These are phyloP conservation scores for Hemitrygon akajei DNA, from an alignment of 2,797 vertebrate genomes.

Conservation along the genomic window DNA sequence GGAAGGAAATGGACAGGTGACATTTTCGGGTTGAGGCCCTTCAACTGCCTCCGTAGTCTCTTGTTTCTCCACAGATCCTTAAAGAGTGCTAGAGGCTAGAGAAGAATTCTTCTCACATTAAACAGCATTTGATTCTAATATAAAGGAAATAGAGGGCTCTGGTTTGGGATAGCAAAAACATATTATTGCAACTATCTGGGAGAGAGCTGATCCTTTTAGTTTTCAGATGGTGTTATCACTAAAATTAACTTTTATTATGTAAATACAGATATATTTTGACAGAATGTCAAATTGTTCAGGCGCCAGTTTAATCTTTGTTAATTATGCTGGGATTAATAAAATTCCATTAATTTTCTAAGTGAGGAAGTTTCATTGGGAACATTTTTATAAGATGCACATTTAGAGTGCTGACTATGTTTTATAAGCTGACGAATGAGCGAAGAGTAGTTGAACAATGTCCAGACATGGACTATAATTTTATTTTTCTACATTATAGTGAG, in stretches of 20 bases:
- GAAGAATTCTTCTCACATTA: no score
- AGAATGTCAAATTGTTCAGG: constrained; percentile 22
- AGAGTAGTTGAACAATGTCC: constrained; percentile 19
- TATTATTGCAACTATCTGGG: background rate
- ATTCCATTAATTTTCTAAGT: constrained; percentile 11
- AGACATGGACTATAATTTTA: constrained; percentile 26
- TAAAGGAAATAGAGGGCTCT: background rate
- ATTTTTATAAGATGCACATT: constrained; percentile 27
- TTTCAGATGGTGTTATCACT: constrained; percentile 16
- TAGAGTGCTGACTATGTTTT: constrained; percentile 1
- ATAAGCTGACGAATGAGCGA: constrained; percentile 24
- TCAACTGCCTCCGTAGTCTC: no score
- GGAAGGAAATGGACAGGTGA: no score
- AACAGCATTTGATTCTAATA: background rate
- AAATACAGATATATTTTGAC: background rate
- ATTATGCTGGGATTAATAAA: constrained; percentile 29
- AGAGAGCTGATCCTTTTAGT: background rate
- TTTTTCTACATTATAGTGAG: constrained; percentile 6
- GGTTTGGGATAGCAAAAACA: background rate
- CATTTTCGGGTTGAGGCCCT: no score
- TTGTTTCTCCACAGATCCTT: no score
- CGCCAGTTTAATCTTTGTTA: constrained; percentile 36
- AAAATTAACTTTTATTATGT: constrained; percentile 19
- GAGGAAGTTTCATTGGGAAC: constrained; percentile 3
- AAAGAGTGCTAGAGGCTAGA: no score